Percentiles rank a stretch among this genome's conserved stretches.
Conservation (phyloP, 2,888 invertebrate species). For the Heliconius charithonia region DNA sequence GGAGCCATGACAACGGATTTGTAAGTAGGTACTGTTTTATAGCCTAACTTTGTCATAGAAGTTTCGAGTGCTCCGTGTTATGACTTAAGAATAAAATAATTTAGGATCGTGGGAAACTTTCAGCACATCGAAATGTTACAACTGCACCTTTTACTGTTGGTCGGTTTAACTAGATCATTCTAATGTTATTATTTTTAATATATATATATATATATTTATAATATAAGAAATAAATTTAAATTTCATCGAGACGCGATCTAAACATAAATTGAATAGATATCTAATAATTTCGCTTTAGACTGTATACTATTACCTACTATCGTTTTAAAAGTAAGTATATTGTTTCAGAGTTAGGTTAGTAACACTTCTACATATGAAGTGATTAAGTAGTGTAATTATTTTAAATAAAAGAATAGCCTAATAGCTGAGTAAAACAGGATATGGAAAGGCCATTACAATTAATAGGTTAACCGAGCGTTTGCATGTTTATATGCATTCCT, state of each 20-base stretch:
- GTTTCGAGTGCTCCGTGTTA: conserved; percentile 36
- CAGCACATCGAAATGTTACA: conserved; percentile 15
- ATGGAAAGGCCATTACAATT: conserved; percentile 60
- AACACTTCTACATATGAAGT: conserved; percentile 4
- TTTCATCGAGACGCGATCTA: background rate
- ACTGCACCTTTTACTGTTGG: background rate
- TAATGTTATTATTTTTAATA: background rate
- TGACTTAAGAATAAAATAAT: conserved; percentile 35
- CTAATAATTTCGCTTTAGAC: background rate
- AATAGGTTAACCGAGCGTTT: conserved; percentile 52
- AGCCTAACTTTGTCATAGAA: conserved; percentile 37
- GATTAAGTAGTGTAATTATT: conserved; percentile 3
- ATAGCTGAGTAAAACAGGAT: conserved; percentile 59
- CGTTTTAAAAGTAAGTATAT: background rate
- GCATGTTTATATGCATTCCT: conserved; percentile 48
- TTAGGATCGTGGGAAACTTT: conserved; percentile 40
- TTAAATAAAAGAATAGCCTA: conserved; percentile 20
- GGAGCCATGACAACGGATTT: conserved; percentile 31
- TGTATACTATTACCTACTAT: too few relatives aligned
- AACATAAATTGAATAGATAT: background rate
- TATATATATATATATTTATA: background rate
- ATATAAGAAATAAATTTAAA: background rate
- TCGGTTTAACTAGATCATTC: background rate
- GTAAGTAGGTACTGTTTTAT: conserved; percentile 33
- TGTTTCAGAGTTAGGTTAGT: background rate